Percentiles rank a stretch among this genome's conserved stretches.
These are phyloP conservation scores for Jaculus jaculus DNA, from an alignment of 2,113 vertebrate genomes.

Conservation along the genomic window DNA sequence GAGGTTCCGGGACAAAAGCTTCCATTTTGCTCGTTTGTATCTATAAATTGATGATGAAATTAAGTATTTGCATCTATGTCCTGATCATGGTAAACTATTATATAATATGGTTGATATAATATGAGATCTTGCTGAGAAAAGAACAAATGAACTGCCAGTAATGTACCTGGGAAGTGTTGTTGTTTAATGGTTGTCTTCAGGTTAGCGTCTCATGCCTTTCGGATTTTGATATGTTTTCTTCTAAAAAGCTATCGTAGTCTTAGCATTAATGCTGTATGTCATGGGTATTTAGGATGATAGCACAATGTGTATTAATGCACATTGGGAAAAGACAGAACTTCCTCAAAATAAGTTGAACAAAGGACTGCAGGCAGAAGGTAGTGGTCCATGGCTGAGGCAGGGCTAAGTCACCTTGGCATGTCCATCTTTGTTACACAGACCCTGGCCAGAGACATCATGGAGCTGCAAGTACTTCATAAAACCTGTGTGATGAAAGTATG, in stretches of 20 bases:
- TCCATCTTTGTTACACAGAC: background rate
- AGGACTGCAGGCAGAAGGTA: background rate
- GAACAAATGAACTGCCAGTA: background rate
- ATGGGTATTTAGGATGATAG: background rate
- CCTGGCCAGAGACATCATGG: background rate
- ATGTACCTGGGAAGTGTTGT: background rate
- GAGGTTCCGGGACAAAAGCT: background rate
- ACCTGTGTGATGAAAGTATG: too few relatives aligned
- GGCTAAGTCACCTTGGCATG: background rate
- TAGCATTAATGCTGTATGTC: background rate
- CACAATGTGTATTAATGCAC: background rate
- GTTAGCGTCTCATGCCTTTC: background rate
- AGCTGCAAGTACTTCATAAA: background rate
- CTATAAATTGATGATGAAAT: background rate
- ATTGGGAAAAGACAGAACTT: background rate
- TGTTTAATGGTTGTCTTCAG: background rate
- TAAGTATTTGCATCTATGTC: background rate
- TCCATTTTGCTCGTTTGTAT: background rate
- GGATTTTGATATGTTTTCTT: background rate
- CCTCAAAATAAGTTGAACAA: background rate
- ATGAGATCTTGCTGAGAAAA: background rate
- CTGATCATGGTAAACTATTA: background rate
- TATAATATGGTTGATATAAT: background rate
- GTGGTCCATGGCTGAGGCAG: background rate
- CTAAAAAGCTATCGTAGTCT: background rate